Conservation (phyloP, 2,888 invertebrate genomes). For the Rotaria magnacalcarata region DNA sequence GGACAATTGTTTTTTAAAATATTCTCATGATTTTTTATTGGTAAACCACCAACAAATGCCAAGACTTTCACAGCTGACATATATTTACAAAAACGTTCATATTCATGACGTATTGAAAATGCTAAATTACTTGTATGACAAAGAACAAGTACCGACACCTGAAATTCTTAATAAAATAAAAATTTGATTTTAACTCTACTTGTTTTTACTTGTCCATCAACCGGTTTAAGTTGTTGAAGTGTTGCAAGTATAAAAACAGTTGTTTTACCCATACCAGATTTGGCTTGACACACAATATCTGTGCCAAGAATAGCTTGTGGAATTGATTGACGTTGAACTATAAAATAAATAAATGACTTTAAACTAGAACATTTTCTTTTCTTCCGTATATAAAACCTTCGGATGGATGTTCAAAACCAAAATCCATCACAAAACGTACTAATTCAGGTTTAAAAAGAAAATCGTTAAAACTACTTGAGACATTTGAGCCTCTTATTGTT, state of each 20-base stretch:
- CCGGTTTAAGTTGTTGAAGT: constrained; percentile 89
- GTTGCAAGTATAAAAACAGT: constrained; percentile 98
- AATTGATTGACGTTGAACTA: constrained; percentile 97
- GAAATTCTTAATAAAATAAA: neutral
- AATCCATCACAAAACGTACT: constrained; percentile 90
- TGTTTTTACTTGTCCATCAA: constrained; percentile 73
- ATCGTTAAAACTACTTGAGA: constrained; percentile 95
- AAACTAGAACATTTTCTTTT: neutral
- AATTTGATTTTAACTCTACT: too few species aligned
- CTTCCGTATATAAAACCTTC: constrained; percentile 62
- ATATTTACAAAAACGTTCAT: constrained; percentile 97
- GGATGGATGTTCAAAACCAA: constrained; percentile 98
- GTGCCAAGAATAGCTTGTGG: constrained; percentile 92
- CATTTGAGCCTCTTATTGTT: constrained; percentile 61
- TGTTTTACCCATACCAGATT: constrained; percentile 99
- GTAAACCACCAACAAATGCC: constrained; percentile 96
- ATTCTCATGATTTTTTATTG: constrained; percentile 92
- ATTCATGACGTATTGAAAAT: constrained; percentile 99
- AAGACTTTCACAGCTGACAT: constrained; percentile 87
- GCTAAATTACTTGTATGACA: constrained; percentile 98
- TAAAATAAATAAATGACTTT: neutral
- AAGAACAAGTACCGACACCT: constrained; percentile 84
- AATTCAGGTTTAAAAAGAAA: constrained; percentile 87
- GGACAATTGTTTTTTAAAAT: constrained; percentile 89
- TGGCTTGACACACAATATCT: constrained; percentile 98